Evolutionary conservation across 2,113 vertebrate species (phyloP), one percentile per base, ranked within the genome.

Genomic region (Neofelis nebulosa): DNA sequence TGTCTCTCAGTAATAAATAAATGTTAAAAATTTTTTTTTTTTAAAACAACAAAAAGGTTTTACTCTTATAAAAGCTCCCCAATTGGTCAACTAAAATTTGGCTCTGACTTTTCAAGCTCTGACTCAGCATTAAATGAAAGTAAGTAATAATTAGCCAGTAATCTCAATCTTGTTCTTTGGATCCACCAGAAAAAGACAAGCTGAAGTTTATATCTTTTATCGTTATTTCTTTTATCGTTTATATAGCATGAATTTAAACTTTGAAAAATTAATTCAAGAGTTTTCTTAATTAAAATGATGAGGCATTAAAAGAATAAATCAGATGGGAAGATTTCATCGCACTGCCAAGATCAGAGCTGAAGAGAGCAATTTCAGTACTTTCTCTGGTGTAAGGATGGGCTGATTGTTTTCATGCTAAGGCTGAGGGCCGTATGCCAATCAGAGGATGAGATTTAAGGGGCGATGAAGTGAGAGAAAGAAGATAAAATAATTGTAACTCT

Each of bases 161-260:
- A 61, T 71, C 48, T 27, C 48, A 68, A 85, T 92, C 92, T 97
- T 97, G 27, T 65, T 84, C 88, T 85, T 83, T 57, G 66, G 41
- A 86, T 33, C 9, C 52, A 94, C 41, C 36, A 79, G 55, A 89
- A 97, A 96, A 97, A 93, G 27, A 0, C 41, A 96, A 93, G 31
- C 61, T 96, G 96, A 68, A 71, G n/a, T 78, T 84, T n/a, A 7
- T 76, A 61, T 93, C 2, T 15, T 48, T 61, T 66, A n/a, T 76
- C 27, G n/a, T 63, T 93, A 13, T 81, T 68, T 93, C 2, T 15
- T 48, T 52, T 66, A n/a, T 76, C 21, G 31, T 63, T 93, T 85
- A 21, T 63, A 6, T 84, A 63, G n/a, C 27, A 87, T 16, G 11
- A 6, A 52, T 45, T 71, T 50, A 61, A 31, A 79, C n/a, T 74